A percentile compares a stretch with the other conserved stretches of the same genome.
phyloP scores from a whole-genome alignment of 2,888 invertebrate genomes.

The Tortrix viridana region DNA sequence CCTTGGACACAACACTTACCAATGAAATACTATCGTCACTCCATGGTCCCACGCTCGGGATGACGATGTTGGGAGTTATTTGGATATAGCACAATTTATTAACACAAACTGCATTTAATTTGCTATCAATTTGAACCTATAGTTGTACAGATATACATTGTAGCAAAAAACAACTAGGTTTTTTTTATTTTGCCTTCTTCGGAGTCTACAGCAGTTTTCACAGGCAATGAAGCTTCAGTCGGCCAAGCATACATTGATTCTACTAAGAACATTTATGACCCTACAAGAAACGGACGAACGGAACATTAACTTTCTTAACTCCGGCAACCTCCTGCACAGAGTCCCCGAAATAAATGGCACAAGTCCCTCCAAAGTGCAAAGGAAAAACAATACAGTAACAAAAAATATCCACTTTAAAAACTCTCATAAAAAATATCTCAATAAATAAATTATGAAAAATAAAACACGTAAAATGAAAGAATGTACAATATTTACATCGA shows the following conservation, averaged over 20 bases:
- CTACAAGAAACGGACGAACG: conserved; percentile 60
- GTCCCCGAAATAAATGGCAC: conserved; percentile 73
- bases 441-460: conserved; percentile 78
- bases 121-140: too few relatives aligned
- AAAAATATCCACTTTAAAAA: conserved; percentile 69
- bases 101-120: too few relatives aligned
- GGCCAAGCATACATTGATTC: conserved; percentile 80
- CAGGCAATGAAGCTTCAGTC: conserved; percentile 55
- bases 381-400: conserved; percentile 62
- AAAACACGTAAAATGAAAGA: conserved; percentile 59
- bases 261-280: conserved; percentile 79
- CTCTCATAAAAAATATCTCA: conserved; percentile 70
- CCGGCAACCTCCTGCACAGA: conserved; percentile 66
- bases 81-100: too few relatives aligned
- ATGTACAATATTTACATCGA: conserved; percentile 83
- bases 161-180: neutral
- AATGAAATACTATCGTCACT: too few relatives aligned
- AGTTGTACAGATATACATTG: too few relatives aligned
- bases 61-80: too few relatives aligned
- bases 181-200: neutral
- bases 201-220: conserved; percentile 1
- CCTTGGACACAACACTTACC: too few relatives aligned
- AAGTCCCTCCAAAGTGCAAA: conserved; percentile 47
- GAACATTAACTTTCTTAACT: conserved; percentile 44
- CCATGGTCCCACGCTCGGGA: too few relatives aligned